Evolutionary conservation across 2,888 invertebrate species (phyloP).

Genomic region (Apomyelois bistriatella): DNA sequence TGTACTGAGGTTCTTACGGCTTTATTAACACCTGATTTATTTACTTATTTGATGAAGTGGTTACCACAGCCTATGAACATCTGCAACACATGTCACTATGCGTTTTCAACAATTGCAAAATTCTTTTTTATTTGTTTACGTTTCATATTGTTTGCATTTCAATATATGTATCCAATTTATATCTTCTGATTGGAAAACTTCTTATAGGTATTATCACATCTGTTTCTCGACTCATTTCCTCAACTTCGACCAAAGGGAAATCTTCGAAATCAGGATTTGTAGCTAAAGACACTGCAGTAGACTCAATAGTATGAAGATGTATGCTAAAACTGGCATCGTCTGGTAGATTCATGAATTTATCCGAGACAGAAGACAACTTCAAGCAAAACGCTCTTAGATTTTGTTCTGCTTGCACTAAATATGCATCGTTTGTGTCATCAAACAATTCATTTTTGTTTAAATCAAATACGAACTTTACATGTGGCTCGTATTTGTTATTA

Average conservation of each 20-base stretch:
- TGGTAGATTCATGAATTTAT: constrained; percentile 71
- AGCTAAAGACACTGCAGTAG: constrained; percentile 75
- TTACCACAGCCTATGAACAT: no score
- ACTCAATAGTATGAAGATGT: constrained; percentile 79
- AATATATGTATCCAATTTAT: constrained; percentile 54
- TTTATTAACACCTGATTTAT: no score
- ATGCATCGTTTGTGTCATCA: constrained; percentile 74
- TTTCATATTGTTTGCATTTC: constrained; percentile 32
- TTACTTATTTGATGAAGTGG: no score
- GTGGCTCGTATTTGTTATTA: constrained; percentile 39
- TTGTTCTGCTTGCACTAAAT: constrained; percentile 81
- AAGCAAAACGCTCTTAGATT: constrained; percentile 81
- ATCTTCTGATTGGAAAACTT: constrained; percentile 52
- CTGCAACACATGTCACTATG: no score
- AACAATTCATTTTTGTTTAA: constrained; percentile 40
- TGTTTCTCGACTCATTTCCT: constrained; percentile 34
- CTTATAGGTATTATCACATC: constrained; percentile 53
- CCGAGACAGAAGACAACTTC: constrained; percentile 70
- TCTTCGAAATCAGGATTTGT: constrained; percentile 73
- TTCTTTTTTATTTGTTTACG: neutral
- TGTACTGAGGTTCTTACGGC: no score
- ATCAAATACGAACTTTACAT: constrained; percentile 59
- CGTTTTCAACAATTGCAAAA: no score
- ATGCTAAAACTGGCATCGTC: constrained; percentile 81
- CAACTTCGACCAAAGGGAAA: constrained; percentile 62